phyloP scores from a whole-genome alignment of 2,888 invertebrate genomes.

The Andrena chrysosceles region DNA sequence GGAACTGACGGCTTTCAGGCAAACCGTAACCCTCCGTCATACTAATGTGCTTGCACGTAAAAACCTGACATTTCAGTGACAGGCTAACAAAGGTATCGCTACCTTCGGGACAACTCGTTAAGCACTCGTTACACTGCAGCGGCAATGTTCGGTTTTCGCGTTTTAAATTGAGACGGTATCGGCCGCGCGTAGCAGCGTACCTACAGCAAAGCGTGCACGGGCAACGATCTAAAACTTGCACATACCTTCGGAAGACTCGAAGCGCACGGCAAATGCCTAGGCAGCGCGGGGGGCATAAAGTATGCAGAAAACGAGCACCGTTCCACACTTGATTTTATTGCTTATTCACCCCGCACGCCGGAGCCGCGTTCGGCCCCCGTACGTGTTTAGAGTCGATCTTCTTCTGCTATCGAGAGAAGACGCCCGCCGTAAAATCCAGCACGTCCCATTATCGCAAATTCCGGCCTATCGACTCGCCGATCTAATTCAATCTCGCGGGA shows the following conservation, averaged over 20 bases:
- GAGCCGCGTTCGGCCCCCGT: slow-evolving; percentile 6
- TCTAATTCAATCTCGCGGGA: slow-evolving; percentile 54
- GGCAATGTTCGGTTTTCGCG: no score
- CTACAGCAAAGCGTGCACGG: slow-evolving; percentile 14
- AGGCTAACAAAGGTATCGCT: no score
- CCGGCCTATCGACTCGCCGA: slow-evolving; percentile 35
- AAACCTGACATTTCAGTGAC: no score
- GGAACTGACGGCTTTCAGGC: no score
- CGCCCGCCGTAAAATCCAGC: slow-evolving; percentile 43
- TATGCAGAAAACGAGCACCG: slow-evolving; percentile 69
- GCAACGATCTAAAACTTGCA: slow-evolving; percentile 49
- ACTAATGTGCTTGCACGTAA: no score
- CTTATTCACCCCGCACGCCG: slow-evolving; percentile 52
- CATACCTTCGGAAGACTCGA: slow-evolving; percentile 50
- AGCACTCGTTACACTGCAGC: no score
- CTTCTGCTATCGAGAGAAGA: slow-evolving; percentile 33
- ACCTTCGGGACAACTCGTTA: no score
- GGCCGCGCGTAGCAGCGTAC: not conserved
- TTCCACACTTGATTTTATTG: slow-evolving; percentile 69
- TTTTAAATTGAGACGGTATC: no score
- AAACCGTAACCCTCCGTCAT: no score
- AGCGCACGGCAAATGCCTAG: slow-evolving; percentile 53
- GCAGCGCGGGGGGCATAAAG: slow-evolving; percentile 56
- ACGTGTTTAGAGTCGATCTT: slow-evolving; percentile 55
- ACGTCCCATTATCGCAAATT: slow-evolving; percentile 58